phyloP scores from a whole-genome alignment of 2,888 invertebrate genomes.

The Crossocerus cetratus region DNA sequence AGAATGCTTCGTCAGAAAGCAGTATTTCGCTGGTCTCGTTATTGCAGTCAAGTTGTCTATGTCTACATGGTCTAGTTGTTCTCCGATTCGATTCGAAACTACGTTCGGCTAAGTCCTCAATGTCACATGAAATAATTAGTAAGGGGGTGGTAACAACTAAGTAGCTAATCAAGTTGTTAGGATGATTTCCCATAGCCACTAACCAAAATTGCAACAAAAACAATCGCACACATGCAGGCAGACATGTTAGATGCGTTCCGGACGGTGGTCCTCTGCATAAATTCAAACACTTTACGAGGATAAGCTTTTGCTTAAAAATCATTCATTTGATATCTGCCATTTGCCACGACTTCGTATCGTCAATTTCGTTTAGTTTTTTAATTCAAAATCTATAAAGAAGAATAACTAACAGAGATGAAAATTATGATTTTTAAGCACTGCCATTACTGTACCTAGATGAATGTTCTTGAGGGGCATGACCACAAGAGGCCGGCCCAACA shows the following conservation, averaged over 20 bases:
- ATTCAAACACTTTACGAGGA: conserved; percentile 23
- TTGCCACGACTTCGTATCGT: neutral
- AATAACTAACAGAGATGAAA: conserved; percentile 46
- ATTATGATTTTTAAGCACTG: conserved; percentile 54
- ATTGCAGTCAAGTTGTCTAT: neutral
- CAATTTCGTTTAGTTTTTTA: neutral
- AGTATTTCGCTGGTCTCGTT: conserved; percentile 21
- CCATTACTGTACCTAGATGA: conserved; percentile 87
- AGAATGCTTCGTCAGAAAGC: conserved; percentile 29
- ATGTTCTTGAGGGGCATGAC: conserved; percentile 92
- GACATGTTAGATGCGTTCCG: conserved; percentile 52
- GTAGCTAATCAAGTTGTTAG: conserved; percentile 19
- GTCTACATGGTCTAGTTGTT: conserved; percentile 18
- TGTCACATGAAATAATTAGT: conserved; percentile 7
- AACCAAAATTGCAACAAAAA: conserved; percentile 42
- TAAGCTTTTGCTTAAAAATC: conserved; percentile 46
- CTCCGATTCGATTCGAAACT: conserved; percentile 33
- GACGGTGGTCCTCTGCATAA: conserved; percentile 31
- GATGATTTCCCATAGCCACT: conserved; percentile 42
- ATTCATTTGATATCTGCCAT: conserved; percentile 44
- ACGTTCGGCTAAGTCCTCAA: conserved; percentile 23
- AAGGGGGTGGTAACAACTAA: conserved; percentile 22
- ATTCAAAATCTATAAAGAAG: conserved; percentile 27
- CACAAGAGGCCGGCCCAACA: conserved; percentile 97
- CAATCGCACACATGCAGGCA: conserved; percentile 68